Evolutionary conservation across 2,888 invertebrate genomes (phyloP).

Genomic region (Uloborus plumipes): DNA sequence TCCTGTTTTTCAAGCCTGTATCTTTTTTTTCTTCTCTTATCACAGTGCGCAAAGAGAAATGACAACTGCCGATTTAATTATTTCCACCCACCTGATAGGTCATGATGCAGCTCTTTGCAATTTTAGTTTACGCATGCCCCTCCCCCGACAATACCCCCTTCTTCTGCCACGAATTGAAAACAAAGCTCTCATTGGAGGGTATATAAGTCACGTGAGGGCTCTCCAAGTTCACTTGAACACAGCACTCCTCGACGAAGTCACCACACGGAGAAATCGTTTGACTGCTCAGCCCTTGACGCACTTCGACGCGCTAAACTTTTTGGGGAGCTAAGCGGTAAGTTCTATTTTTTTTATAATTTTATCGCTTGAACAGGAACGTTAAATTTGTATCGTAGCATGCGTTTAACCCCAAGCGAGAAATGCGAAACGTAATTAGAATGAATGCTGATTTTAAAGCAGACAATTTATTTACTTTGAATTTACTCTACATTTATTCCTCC

Average conservation of each 20-base stretch:
- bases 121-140: slow-evolving; percentile 27
- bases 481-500: too few relatives aligned
- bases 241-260: neutral
- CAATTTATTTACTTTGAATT: too few relatives aligned
- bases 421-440: too few relatives aligned
- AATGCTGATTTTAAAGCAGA: too few relatives aligned
- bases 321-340: too few relatives aligned
- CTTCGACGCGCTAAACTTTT: too few relatives aligned
- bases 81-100: slow-evolving; percentile 45
- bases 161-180: slow-evolving; percentile 18
- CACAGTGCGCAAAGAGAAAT: neutral
- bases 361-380: too few relatives aligned
- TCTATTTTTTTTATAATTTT: too few relatives aligned
- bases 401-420: too few relatives aligned
- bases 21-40: neutral
- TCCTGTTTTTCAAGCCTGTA: neutral
- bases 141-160: slow-evolving; percentile 1
- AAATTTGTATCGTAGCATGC: too few relatives aligned
- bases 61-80: slow-evolving; percentile 41
- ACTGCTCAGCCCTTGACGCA: too few relatives aligned
- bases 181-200: slow-evolving; percentile 40
- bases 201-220: slow-evolving; percentile 45
- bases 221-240: slow-evolving; percentile 47
- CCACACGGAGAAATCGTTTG: too few relatives aligned
- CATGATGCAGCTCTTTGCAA: slow-evolving; percentile 16